Evolutionary conservation across 2,797 vertebrate species (phyloP), one percentile per base, ranked within the genome.

Genomic region (Simalia tracyae): DNA sequence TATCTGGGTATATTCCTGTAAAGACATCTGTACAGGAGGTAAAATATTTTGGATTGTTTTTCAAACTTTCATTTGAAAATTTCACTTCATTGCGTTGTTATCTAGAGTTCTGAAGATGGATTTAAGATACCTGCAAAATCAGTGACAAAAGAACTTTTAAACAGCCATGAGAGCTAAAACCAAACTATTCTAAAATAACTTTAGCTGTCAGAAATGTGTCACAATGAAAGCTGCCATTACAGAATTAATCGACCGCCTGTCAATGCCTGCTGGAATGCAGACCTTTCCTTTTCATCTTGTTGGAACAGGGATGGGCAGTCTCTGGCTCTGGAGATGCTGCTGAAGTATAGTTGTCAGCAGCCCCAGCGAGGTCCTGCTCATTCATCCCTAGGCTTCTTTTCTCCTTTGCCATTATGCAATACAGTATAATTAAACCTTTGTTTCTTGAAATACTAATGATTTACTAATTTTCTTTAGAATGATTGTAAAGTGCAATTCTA

Each of bases 1-100:
- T 96, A 1, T 97, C 97, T 42, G 96, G 97, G 4, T 97, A 97
- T 95, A 93, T 93, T 91, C 96, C 96, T 5, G 0, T 63, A 60
- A 96, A 96, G 50, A 94, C 72, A 19, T 96, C 96, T 86, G 90
- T 97, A 94, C 95, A 94, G 88, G 92, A 22, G 57, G 96, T 97
- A 93, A 90, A 36, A 88, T 50, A 12, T 0, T 36, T 54, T 10
- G 15, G 87, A 50, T 9, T 28, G 10, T 46, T 11, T 92, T 86
- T 10, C 24, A 5, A 22, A 42, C 4, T 2, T 24, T 72, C 7
- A 22, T 84, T 46, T 90, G 59, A 46, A 8, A 60, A 81, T 42
- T 60, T 59, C 28, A 17, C 68, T 31, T 8, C 22, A 46, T 9
- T 24, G 10, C 22, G 26, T 66, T 56, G n/a, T 12, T 17, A 2